Conservation (phyloP, 1,140 invertebrate species). For the Drosophila pandora region DNA sequence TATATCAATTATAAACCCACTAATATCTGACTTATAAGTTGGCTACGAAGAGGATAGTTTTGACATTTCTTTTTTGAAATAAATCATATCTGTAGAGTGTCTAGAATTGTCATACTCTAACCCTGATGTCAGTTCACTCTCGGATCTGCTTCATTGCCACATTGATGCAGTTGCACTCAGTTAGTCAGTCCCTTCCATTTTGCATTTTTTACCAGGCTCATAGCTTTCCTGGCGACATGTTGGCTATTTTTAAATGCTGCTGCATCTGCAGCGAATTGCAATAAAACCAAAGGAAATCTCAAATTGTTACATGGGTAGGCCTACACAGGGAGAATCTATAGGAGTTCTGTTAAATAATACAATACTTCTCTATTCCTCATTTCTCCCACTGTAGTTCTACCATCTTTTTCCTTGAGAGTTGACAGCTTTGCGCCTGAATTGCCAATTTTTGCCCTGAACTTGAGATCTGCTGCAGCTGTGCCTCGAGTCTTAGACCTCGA, state of each 20-base stretch:
- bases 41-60: no score
- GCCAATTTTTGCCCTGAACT: slow-evolving; percentile 64
- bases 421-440: slow-evolving; percentile 77
- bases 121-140: slow-evolving; percentile 19
- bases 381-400: background rate
- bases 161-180: slow-evolving; percentile 61
- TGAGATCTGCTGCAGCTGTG: slow-evolving; percentile 57
- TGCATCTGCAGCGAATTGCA: slow-evolving; percentile 64
- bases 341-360: background rate
- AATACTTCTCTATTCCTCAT: background rate
- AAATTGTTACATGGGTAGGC: slow-evolving; percentile 1
- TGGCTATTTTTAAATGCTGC: slow-evolving; percentile 74
- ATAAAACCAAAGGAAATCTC: slow-evolving; percentile 31
- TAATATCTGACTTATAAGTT: no score
- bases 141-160: slow-evolving; percentile 65
- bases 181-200: slow-evolving; percentile 13
- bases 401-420: slow-evolving; percentile 28
- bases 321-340: background rate
- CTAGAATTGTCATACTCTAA: background rate
- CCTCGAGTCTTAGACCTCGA: slow-evolving; percentile 16
- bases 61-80: no score
- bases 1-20: no score
- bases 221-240: slow-evolving; percentile 64
- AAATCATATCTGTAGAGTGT: background rate
- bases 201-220: slow-evolving; percentile 2